These are phyloP conservation scores for Leptura quadrifasciata DNA, from an alignment of 2,888 invertebrate genomes.

Conservation along the genomic window DNA sequence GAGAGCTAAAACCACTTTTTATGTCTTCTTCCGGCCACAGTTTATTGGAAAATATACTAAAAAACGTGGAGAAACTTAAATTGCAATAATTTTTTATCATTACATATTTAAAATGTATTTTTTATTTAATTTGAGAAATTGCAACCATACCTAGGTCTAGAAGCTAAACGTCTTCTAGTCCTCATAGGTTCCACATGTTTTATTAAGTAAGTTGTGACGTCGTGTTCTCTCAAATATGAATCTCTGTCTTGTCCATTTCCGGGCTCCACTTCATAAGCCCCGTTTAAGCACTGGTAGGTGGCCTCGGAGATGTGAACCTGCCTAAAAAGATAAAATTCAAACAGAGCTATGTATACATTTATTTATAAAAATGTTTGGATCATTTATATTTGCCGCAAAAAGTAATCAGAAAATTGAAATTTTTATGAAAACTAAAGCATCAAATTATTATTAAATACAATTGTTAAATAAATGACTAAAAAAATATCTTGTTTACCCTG, in stretches of 20 bases:
- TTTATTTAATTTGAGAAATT: not conserved
- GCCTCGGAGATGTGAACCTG: slow-evolving; percentile 97
- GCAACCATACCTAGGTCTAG: slow-evolving; percentile 72
- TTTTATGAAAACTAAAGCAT: no score
- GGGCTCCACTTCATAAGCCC: slow-evolving; percentile 94
- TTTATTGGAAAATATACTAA: slow-evolving; percentile 72
- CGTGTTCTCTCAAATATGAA: slow-evolving; percentile 88
- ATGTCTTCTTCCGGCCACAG: slow-evolving; percentile 70
- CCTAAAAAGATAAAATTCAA: slow-evolving; percentile 74
- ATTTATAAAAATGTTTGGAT: no score
- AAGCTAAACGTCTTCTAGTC: slow-evolving; percentile 74
- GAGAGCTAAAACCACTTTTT: slow-evolving; percentile 65
- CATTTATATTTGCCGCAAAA: no score
- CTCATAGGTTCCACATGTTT: slow-evolving; percentile 86
- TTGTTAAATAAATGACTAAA: no score
- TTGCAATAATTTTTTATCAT: not conserved
- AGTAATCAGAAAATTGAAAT: no score
- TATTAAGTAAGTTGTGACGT: slow-evolving; percentile 92
- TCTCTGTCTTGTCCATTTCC: slow-evolving; percentile 91
- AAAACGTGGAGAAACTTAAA: slow-evolving; percentile 27
- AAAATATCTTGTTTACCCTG: slow-evolving; percentile 93
- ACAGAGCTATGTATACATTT: not conserved
- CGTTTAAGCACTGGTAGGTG: slow-evolving; percentile 89
- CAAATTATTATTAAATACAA: no score
- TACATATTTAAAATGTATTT: not conserved